Evolutionary conservation across 2,797 vertebrate genomes (phyloP).

Genomic region (Calcarius lapponicus): DNA sequence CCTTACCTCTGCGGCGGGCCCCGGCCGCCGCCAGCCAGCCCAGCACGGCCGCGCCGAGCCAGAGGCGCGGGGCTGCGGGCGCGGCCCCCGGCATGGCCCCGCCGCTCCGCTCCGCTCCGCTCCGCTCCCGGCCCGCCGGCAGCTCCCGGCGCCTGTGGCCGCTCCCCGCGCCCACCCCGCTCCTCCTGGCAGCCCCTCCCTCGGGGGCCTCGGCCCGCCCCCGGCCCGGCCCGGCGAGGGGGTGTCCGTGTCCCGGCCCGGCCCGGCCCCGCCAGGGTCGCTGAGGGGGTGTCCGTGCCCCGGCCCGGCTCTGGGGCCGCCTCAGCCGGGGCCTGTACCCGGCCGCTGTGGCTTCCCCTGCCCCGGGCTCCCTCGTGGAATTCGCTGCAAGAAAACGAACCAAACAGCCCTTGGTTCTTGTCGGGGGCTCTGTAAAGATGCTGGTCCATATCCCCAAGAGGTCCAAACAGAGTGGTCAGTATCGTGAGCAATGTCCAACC

Average conservation of each 20-base stretch:
- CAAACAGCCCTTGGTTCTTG: rapidly evolving
- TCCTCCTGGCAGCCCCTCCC: not conserved
- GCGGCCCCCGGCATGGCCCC: not conserved
- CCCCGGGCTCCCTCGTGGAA: rapidly evolving
- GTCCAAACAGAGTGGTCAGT: no score
- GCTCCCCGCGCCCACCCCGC: no score
- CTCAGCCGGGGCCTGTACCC: rapidly evolving
- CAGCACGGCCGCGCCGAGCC: not conserved
- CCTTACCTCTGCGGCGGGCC: not conserved
- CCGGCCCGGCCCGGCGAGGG: not conserved
- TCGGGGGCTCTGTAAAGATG: not conserved
- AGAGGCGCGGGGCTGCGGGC: not conserved
- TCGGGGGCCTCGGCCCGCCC: not conserved
- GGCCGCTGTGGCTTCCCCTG: no score
- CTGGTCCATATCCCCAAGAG: not conserved
- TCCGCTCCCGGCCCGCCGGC: not conserved
- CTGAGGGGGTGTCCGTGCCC: not conserved
- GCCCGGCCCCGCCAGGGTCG: not conserved
- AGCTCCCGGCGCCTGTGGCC: not conserved
- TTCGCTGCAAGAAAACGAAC: rapidly evolving
- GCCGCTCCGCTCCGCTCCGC: not conserved
- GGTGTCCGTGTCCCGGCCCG: no score
- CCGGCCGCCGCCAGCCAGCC: not conserved
- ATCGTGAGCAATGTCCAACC: rapidly evolving
- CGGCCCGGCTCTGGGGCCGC: no score